Evolutionary conservation across 2,113 vertebrate species (phyloP).

Genomic region (Xenopus borealis): DNA sequence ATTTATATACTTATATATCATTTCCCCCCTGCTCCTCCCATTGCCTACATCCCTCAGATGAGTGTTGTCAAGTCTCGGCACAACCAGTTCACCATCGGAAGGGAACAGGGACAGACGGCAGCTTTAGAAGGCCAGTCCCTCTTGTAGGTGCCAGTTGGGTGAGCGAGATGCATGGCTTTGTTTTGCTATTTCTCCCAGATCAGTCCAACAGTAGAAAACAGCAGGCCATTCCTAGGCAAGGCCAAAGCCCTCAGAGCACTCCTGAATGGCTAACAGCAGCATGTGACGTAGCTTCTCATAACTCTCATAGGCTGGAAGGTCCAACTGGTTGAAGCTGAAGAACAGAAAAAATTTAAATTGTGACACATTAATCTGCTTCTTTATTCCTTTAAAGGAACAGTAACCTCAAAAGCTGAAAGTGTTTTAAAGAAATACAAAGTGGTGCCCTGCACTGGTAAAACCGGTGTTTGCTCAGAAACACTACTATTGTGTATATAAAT

Average conservation of each 20-base stretch:
- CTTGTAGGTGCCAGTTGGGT: conserved; percentile 52
- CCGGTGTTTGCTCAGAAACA: too few relatives aligned
- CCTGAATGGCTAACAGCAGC: conserved; percentile 95
- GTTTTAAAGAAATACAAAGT: too few relatives aligned
- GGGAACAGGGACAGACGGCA: conserved; percentile 57
- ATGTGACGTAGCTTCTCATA: conserved; percentile 95
- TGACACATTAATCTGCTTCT: too few relatives aligned
- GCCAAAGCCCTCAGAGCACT: conserved; percentile 94
- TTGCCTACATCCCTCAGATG: conserved; percentile 31
- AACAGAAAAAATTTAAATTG: conserved; percentile 15
- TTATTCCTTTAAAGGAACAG: too few relatives aligned
- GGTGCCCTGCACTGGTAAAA: too few relatives aligned
- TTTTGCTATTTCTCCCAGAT: conserved; percentile 49
- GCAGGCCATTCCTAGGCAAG: conserved; percentile 71
- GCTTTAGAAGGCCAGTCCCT: conserved; percentile 54
- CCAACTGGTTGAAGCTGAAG: conserved; percentile 91
- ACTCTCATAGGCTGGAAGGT: conserved; percentile 92
- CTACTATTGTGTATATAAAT: too few relatives aligned
- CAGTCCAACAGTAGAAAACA: conserved; percentile 60
- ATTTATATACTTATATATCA: conserved; percentile 66
- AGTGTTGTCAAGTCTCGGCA: conserved; percentile 62
- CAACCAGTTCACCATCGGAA: conserved; percentile 60
- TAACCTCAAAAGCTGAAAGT: too few relatives aligned
- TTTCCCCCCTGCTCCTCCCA: conserved; percentile 58
- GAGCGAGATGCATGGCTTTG: conserved; percentile 56